Percentiles rank a stretch among this genome's conserved stretches.
These are phyloP conservation scores for Alectoris magna DNA, from an alignment of 2,797 vertebrate genomes.

Conservation along the genomic window DNA sequence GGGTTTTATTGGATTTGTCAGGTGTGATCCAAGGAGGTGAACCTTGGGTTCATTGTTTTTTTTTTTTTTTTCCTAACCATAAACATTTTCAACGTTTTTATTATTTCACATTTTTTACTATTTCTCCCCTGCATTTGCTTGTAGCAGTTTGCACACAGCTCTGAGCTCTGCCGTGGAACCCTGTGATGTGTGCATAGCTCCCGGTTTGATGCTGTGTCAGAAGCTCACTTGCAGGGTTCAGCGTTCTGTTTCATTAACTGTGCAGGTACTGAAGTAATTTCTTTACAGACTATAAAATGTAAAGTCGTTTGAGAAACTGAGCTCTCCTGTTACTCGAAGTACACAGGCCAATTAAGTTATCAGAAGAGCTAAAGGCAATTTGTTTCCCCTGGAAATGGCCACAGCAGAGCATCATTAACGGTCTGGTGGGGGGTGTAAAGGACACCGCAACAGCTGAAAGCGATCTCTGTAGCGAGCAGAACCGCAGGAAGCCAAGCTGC, in stretches of 20 bases:
- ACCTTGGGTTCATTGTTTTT: neutral
- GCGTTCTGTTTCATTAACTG: neutral
- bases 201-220: neutral
- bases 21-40: neutral
- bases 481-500: rapidly evolving
- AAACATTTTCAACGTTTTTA: neutral
- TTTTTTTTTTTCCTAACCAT: neutral
- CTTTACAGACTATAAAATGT: neutral
- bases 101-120: neutral
- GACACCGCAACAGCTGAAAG: neutral
- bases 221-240: neutral
- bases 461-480: neutral
- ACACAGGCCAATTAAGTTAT: rapidly evolving
- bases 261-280: neutral
- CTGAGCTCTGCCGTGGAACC: neutral
- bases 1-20: neutral
- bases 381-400: neutral
- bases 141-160: neutral
- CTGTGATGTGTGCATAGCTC: neutral
- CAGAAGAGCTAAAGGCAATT: neutral
- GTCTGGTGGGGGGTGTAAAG: neutral
- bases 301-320: neutral
- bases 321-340: neutral
- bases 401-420: neutral
- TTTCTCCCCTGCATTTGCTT: neutral